Base-by-base conservation (phyloP, 2,113 vertebrate species). In the Epinephelus moara region DNA sequence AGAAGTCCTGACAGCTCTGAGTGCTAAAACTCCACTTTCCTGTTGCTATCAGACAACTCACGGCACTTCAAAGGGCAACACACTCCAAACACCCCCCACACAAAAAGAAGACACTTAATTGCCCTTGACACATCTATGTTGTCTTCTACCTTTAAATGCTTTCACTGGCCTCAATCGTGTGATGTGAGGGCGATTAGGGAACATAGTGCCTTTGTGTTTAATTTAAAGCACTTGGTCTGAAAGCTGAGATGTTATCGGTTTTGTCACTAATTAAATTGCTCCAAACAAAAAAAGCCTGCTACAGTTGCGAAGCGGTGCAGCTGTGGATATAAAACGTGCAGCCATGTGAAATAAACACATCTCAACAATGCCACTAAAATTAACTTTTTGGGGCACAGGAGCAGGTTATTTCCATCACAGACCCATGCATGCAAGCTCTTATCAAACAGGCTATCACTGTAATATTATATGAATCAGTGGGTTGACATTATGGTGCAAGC, bases 41-140 rank as follows among this genome's bases (percentile, higher is more conserved):
- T 64, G 49, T 47, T 21, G 47, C 23, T 66, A 78, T 53, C 37
- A 82, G 61, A 75, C 47, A 63, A 62, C 5, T 55, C 4, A 45
- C 8, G 11, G 1, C 42, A 81, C 71, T 88, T 87, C 66, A 85
- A 70, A 30, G n/a, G 53, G 15, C 23, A 61, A 53, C 27, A 17
- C 67, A 40, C 56, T 25, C 8, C 50, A 72, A 37, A n/a, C 17
- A 30, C 15, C 37, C n/a, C 1, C n/a, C 60, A 12, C 55, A 61
- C 19, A 27, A 23, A 72, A 21, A 53, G 4, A 57, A 57, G 68
- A 57, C 40, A 55, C 62, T 49, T 75, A 45, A 79, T 49, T 62
- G 14, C 33, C 76, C 30, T 75, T 63, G 52, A 84, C 78, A 75
- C 78, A 33, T 70, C 5, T 7, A 53, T 67, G 30, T 37, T 69